Conservation (phyloP, 2,797 vertebrate species). For the Benthosema pterotum region DNA sequence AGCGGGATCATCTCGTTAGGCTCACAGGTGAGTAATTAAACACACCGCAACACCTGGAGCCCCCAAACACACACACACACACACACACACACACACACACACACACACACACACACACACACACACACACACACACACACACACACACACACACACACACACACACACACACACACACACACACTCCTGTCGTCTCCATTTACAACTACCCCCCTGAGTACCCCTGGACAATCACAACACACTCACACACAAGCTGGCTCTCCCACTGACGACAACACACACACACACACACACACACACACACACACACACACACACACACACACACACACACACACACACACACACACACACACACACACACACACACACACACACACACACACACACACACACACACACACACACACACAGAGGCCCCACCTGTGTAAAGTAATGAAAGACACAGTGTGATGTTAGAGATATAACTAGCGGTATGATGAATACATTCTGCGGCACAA, state of each 20-base stretch:
- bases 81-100: slow-evolving; percentile 36
- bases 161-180: slow-evolving; percentile 40
- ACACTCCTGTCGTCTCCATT: slow-evolving; percentile 62
- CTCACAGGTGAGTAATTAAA: slow-evolving; percentile 82
- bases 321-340: slow-evolving; percentile 22
- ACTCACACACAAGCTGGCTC: slow-evolving; percentile 23
- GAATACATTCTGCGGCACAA: no score
- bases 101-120: slow-evolving; percentile 37
- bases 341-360: slow-evolving; percentile 6
- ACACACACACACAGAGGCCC: slow-evolving; percentile 1
- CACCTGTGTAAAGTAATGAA: not conserved
- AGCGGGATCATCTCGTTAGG: slow-evolving; percentile 69
- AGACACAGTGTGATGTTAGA: no score
- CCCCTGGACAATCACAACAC: slow-evolving; percentile 39
- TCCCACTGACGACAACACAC: not conserved
- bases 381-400: slow-evolving; percentile 7
- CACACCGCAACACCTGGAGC: slow-evolving; percentile 75
- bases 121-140: slow-evolving; percentile 38
- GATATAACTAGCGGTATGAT: no score
- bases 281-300: not conserved
- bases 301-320: not conserved
- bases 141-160: slow-evolving; percentile 34
- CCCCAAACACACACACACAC: slow-evolving; percentile 43
- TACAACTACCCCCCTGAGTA: slow-evolving; percentile 45
- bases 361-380: slow-evolving; percentile 7